Evolutionary conservation across 1,140 invertebrate genomes (phyloP).

Genomic region (Matsumurasca onukii): DNA sequence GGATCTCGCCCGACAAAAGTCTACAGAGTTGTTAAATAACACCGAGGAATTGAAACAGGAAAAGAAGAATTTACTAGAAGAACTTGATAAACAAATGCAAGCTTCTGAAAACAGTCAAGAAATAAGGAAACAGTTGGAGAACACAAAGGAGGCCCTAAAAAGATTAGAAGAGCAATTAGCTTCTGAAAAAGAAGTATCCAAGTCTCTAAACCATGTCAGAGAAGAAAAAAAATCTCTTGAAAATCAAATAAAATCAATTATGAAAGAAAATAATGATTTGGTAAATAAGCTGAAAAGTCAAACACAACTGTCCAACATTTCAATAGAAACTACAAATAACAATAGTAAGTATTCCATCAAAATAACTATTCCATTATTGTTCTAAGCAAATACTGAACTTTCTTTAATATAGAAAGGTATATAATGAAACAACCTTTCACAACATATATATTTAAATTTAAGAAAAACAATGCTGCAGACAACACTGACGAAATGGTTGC

Average conservation of each 20-base stretch:
- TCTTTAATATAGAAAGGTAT: too few species aligned
- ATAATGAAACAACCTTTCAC: too few species aligned
- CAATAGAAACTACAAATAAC: slow-evolving; percentile 31
- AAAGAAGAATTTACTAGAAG: slow-evolving; percentile 34
- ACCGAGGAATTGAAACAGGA: slow-evolving; percentile 36
- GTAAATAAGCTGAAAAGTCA: not conserved
- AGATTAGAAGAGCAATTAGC: not conserved
- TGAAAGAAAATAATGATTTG: slow-evolving; percentile 6
- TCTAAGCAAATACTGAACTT: too few species aligned
- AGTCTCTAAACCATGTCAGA: not conserved
- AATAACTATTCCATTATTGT: too few species aligned
- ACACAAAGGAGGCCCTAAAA: not conserved
- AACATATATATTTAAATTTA: too few species aligned
- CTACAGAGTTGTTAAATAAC: too few species aligned
- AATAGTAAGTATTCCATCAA: too few species aligned
- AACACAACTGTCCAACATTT: slow-evolving; percentile 27
- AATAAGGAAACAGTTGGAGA: not conserved
- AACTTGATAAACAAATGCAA: slow-evolving; percentile 11
- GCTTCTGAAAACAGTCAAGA: not conserved
- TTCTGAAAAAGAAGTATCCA: not conserved
- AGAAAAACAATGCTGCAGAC: too few species aligned
- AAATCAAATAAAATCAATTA: not conserved
- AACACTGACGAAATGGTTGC: too few species aligned
- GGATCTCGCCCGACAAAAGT: too few species aligned
- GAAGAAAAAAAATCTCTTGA: not conserved